These are phyloP conservation scores for Nemoura dubitans DNA, from an alignment of 2,888 invertebrate species.

Conservation along the genomic window DNA sequence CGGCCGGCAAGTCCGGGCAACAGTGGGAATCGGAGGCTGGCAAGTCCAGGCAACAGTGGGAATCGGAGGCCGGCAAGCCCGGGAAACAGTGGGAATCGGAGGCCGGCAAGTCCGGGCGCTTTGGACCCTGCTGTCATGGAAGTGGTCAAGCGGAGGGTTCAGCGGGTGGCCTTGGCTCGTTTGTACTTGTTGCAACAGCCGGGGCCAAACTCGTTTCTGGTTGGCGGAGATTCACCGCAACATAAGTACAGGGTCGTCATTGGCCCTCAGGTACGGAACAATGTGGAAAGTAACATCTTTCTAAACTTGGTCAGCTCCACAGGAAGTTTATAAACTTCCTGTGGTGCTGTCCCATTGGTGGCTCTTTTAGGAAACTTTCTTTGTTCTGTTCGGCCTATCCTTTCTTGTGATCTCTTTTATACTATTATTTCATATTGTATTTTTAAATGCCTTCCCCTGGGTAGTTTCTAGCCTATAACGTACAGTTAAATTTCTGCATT, in stretches of 20 bases:
- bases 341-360: too few species aligned
- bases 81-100: constrained; percentile 37
- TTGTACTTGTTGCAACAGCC: constrained; percentile 61
- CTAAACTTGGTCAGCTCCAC: too few species aligned
- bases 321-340: too few species aligned
- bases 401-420: too few species aligned
- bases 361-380: too few species aligned
- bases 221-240: constrained; percentile 59
- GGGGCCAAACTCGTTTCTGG: constrained; percentile 61
- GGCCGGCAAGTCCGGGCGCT: constrained; percentile 48
- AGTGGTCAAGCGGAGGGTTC: constrained; percentile 51
- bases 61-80: constrained; percentile 46
- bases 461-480: too few species aligned
- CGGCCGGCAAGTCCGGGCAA: constrained; percentile 45
- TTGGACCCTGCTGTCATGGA: constrained; percentile 51
- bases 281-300: background rate
- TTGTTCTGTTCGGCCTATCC: too few species aligned
- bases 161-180: constrained; percentile 57
- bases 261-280: constrained; percentile 59
- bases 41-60: constrained; percentile 43
- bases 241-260: constrained; percentile 62
- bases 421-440: too few species aligned
- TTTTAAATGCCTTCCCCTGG: too few species aligned
- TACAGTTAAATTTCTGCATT: too few species aligned
- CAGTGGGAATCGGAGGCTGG: constrained; percentile 42